phyloP scores from a whole-genome alignment of 2,113 vertebrate genomes.

The Syngnathus typhle region DNA sequence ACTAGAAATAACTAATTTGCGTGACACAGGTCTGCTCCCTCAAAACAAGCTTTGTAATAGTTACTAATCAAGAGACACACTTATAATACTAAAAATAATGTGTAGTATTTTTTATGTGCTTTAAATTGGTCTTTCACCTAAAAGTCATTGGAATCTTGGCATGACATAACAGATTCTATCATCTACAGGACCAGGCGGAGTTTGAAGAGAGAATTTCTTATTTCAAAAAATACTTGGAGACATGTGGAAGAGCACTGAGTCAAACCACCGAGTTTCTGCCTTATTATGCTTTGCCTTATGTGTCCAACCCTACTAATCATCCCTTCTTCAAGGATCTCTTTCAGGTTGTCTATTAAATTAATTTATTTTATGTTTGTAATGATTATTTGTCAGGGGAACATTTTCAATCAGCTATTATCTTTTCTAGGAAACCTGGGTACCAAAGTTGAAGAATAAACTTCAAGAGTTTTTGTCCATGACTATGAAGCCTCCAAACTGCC shows the following conservation, averaged over 20 bases:
- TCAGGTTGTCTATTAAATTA: slow-evolving; percentile 65
- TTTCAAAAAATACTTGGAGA: slow-evolving; percentile 89
- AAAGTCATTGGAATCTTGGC: neutral
- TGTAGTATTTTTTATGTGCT: neutral
- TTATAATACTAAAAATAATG: neutral
- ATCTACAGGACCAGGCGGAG: slow-evolving; percentile 75
- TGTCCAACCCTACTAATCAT: slow-evolving; percentile 83
- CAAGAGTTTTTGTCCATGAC: slow-evolving; percentile 77
- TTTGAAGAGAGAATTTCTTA: slow-evolving; percentile 76
- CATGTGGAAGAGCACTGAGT: slow-evolving; percentile 82
- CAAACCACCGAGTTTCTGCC: slow-evolving; percentile 89
- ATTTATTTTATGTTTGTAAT: neutral
- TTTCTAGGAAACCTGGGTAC: slow-evolving; percentile 84
- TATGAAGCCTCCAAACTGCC: slow-evolving; percentile 76
- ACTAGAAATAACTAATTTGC: neutral
- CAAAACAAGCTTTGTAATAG: neutral
- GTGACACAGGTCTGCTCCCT: neutral
- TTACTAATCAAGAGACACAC: neutral
- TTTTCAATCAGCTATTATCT: neutral
- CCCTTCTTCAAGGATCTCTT: slow-evolving; percentile 92
- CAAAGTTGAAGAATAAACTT: slow-evolving; percentile 79
- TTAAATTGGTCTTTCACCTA: neutral
- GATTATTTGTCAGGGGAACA: neutral
- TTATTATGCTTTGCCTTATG: slow-evolving; percentile 93
- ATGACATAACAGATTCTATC: neutral